These are phyloP conservation scores for Paracanthobrama guichenoti DNA, from an alignment of 2,113 vertebrate species.

Conservation along the genomic window DNA sequence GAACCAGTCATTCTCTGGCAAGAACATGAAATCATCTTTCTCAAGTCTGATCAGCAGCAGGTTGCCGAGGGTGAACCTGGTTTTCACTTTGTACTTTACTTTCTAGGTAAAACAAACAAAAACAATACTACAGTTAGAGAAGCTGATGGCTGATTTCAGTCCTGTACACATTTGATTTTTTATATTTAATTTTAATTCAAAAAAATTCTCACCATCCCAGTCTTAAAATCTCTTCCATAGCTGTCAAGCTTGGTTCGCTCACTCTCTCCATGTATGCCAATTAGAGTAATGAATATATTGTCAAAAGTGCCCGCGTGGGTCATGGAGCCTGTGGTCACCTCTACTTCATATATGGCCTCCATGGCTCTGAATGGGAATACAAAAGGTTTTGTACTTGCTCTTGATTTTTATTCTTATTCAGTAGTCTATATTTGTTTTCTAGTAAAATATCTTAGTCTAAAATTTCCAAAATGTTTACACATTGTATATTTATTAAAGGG, in stretches of 20 bases:
- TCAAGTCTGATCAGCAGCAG: conserved; percentile 68
- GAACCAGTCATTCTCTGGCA: conserved; percentile 72
- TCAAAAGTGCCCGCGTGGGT: conserved; percentile 60
- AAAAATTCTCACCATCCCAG: conserved; percentile 4
- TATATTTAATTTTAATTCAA: no score
- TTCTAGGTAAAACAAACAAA: conserved; percentile 49
- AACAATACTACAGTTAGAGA: not conserved
- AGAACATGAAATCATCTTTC: conserved; percentile 57
- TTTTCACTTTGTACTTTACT: conserved; percentile 58
- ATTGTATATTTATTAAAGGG: not conserved
- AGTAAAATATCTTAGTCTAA: not conserved
- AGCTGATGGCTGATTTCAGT: not conserved
- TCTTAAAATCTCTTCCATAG: conserved; percentile 59
- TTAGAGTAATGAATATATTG: conserved; percentile 61
- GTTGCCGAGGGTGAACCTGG: conserved; percentile 57
- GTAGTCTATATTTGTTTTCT: no score
- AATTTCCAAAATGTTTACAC: not conserved
- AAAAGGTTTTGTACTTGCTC: not conserved
- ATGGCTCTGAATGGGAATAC: conserved; percentile 46
- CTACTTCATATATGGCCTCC: conserved; percentile 58
- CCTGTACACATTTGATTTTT: not conserved
- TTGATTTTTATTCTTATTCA: no score
- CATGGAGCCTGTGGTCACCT: conserved; percentile 63
- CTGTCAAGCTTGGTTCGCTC: conserved; percentile 58
- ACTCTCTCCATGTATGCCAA: conserved; percentile 64